phyloP scores from a whole-genome alignment of 1,140 invertebrate species.

The Drosophila melanogaster region Release_6_plus_ISO1_MT NT_033779.5:7438001-7438500 shows the following conservation, averaged over 20 bases:
- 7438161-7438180: constrained; percentile 27
- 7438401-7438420: not conserved
- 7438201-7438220: constrained; percentile 39
- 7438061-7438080: constrained; percentile 2
- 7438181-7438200: constrained; percentile 12
- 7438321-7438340: not conserved
- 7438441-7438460: not conserved
- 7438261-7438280: constrained; percentile 14
- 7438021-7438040: constrained; percentile 24
- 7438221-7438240: not conserved
- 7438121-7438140: constrained; percentile 42
- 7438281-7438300: constrained; percentile 17
- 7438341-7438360: not conserved
- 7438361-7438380: not conserved
- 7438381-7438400: not conserved
- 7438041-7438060: constrained; percentile 1
- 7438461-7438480: no score
- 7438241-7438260: constrained; percentile 10
- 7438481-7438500: not conserved
- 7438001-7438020: constrained; percentile 70
- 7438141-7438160: constrained; percentile 31
- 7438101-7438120: constrained; percentile 17
- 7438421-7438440: not conserved
- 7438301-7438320: constrained; percentile 6
- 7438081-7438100: constrained; percentile 53